Evolutionary conservation across 2,888 invertebrate species (phyloP), one percentile per base, ranked within the genome.

Genomic region (Phanerotoma sp.): DNA sequence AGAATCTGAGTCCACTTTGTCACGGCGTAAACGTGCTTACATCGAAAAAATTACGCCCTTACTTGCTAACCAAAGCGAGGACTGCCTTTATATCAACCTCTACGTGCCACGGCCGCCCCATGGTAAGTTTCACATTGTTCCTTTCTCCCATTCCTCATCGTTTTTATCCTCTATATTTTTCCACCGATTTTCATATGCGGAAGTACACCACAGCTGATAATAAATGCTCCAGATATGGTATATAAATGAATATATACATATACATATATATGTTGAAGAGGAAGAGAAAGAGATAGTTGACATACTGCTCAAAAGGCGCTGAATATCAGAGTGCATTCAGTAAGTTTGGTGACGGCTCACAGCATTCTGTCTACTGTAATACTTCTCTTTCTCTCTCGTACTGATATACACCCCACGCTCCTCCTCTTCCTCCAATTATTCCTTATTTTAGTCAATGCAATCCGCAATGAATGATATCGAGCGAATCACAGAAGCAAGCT

Each of bases 61-160:
- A 65, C 84, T 97, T 56, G 86, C 86, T 71, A 93, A 96, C 77
- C 96, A 97, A 81, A 93, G 92, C 78, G 98, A 98, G 82, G 97
- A 98, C 83, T 98, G 98, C 78, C 88, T 98, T 69, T 96, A 94
- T 79, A 87, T 98, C 76, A 98, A 98, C 81, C 86, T 98, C 66
- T 98, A 95, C 81, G 93, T 95, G 63, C 97, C 97, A 61, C 84
- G 90, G 69, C 84, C 82, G 70, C 56, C 68, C 45, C 71, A 71
- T 54, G 74, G 75, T 74, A 60, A 73, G 74, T 66, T 25, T 10
- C 25, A 30, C 13, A 15, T 30, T 33, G n/a, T n/a, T n/a, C n/a
- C n/a, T n/a, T n/a, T n/a, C n/a, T n/a, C n/a, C n/a, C n/a, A n/a
- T n/a, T n/a, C n/a, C n/a, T n/a, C n/a, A n/a, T n/a, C n/a, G n/a